Evolutionary conservation across 2,113 vertebrate species (phyloP).

Genomic region (Gobio gobio): DNA sequence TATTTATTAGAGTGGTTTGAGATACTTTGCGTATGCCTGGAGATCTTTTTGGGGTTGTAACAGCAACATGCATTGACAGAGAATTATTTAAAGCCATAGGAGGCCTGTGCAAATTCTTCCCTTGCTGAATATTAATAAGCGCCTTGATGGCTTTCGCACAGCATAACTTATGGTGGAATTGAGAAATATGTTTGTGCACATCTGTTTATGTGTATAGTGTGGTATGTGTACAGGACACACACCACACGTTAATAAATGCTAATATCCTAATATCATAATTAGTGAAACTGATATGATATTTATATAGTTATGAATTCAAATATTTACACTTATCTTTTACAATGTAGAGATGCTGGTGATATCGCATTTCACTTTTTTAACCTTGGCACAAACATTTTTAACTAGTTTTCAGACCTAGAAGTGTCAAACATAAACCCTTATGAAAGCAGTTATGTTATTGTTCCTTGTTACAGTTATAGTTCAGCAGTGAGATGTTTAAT

Average conservation of each 20-base stretch:
- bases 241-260: neutral
- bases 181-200: neutral
- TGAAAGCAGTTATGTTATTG: constrained; percentile 6
- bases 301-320: neutral
- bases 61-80: constrained; percentile 21
- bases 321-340: neutral
- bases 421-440: neutral
- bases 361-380: neutral
- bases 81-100: constrained; percentile 32
- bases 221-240: neutral
- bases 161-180: constrained; percentile 5
- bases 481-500: constrained; percentile 38
- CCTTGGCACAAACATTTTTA: neutral
- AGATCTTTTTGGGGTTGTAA: constrained; percentile 40
- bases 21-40: constrained; percentile 28
- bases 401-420: neutral
- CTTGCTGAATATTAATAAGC: constrained; percentile 38
- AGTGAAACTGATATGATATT: neutral
- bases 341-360: neutral
- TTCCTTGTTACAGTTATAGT: constrained; percentile 27
- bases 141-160: constrained; percentile 25
- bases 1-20: constrained; percentile 48
- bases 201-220: constrained; percentile 1
- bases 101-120: neutral
- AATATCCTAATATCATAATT: neutral